Percentiles rank a stretch among this genome's conserved stretches.
These are phyloP conservation scores for Aldrovandia affinis DNA, from an alignment of 2,797 vertebrate genomes.

Conservation along the genomic window DNA sequence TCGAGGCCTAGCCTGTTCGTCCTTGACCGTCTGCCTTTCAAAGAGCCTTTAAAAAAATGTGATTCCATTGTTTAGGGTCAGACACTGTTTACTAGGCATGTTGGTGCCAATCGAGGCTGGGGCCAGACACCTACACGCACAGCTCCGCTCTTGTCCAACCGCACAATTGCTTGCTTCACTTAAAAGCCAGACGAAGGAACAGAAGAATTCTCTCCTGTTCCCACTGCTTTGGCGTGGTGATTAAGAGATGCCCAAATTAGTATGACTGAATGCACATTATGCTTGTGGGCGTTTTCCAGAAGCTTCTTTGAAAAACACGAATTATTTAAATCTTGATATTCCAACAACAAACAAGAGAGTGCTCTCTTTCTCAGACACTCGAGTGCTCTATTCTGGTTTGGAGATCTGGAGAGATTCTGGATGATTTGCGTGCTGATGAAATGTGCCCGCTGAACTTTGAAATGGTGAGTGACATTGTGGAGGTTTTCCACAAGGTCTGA, in stretches of 20 bases:
- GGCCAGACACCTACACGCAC: slow-evolving; percentile 27
- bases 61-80: background rate
- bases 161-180: slow-evolving; percentile 27
- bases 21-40: slow-evolving; percentile 54
- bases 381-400: background rate
- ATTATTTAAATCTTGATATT: background rate
- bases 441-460: background rate
- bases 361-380: background rate
- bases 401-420: background rate
- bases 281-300: background rate
- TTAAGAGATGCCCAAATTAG: slow-evolving; percentile 1
- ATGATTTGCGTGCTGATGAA: background rate
- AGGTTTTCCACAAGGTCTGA: background rate
- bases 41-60: slow-evolving; percentile 32
- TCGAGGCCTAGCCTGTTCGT: slow-evolving; percentile 40
- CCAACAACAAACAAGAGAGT: background rate
- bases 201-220: slow-evolving; percentile 17
- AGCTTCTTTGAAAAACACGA: background rate
- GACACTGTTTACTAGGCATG: slow-evolving; percentile 10
- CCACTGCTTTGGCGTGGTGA: slow-evolving; percentile 27
- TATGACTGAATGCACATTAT: slow-evolving; percentile 6
- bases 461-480: background rate
- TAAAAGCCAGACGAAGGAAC: background rate
- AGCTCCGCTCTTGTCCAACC: slow-evolving; percentile 16
- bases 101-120: slow-evolving; percentile 20